Base-by-base conservation (phyloP, 2,113 vertebrate genomes). In the Oryctolagus cuniculus region DNA sequence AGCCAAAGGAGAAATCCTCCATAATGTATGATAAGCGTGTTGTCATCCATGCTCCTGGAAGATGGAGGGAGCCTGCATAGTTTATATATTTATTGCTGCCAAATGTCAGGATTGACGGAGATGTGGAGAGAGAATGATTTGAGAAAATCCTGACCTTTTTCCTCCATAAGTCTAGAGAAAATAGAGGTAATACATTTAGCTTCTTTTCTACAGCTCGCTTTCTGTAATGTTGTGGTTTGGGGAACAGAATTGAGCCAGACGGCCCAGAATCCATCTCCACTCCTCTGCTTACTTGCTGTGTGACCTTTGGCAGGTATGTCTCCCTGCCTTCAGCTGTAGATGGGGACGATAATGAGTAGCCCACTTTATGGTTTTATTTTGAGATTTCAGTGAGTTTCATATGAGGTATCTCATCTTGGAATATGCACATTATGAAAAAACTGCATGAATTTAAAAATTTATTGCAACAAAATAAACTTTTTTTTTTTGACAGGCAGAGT, bases 191-290 rank as follows among this genome's bases (percentile, higher is more conserved):
- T 80, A 10, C 11, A 27, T 63, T 36, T 24, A 36, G 92, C 90
- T 87, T 87, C 53, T 94, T 92, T 87, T 73, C 66, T 58, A 24
- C 89, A 94, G 63, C 63, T 69, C 73, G 22, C 17, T 90, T 16
- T 88, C 63, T n/a, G n/a, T 88, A 64, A 34, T 69, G 19, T 31
- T 10, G 36, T 96, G 67, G 36, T 78, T 80, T 85, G 34, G 74
- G 29, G 6, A 53, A 87, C 51, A 34, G 61, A 70, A 89, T 91
- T 0, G 9, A 92, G 53, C 81, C 72, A 75, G 64, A 80, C 36
- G 87, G 16, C 31, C 55, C 79, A 64, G 74, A 83, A 55, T 93
- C 53, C 36, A 0, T 90, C 36, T 82, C 38, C 7, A 29, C 36
- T 34, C n/a, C 21, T 61, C 55, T 15, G 25, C 51, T 79, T 51